Evolutionary conservation across 2,113 vertebrate genomes (phyloP), one percentile per base, ranked within the genome.

Genomic region (Neotoma lepida): DNA sequence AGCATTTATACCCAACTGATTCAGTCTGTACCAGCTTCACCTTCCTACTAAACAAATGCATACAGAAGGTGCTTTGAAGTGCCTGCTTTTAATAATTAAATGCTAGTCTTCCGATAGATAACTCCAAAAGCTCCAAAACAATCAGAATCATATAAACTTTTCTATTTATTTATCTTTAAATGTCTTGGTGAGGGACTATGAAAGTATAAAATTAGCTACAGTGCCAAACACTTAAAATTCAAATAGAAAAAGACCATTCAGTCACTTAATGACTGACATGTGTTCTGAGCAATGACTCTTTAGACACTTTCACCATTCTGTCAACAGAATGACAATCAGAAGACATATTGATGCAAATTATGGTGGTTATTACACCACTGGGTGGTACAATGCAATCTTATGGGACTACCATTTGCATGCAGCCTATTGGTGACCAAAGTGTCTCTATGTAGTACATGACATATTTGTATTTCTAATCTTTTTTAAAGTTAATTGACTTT

Each of bases 391-490:
- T 30, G 44, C 33, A 0, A 35, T n/a, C 9, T 39, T 24, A 7
- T 3, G 17, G 9, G 5, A 33, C 41, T 17, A 22, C 51, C 17
- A 12, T 9, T n/a, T 44, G 15, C 24, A 54, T 13, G 0, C n/a
- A 39, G 46, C 18, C 22, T 41, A 9, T n/a, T 35, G 56, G 44
- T 63, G 15, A 18, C 49, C n/a, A 24, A 58, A 82, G 22, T 35
- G n/a, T 81, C 54, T 28, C 35, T 33, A 20, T 44, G 51, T 17
- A 12, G 9, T 46, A 66, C 9, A 20, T 12, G 4, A 56, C 15
- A 93, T 61, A 96, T 82, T 89, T 94, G 15, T 46, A 64, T 94
- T 97, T 97, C 63, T 90, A 87, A 88, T 93, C 56, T 77, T 28
- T 1, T 39, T 18, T 70, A 95, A 85, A 58, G 30, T 92, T 95